These are phyloP conservation scores for Lumbricus terrestris DNA, from an alignment of 2,888 invertebrate species.

Conservation along the genomic window DNA sequence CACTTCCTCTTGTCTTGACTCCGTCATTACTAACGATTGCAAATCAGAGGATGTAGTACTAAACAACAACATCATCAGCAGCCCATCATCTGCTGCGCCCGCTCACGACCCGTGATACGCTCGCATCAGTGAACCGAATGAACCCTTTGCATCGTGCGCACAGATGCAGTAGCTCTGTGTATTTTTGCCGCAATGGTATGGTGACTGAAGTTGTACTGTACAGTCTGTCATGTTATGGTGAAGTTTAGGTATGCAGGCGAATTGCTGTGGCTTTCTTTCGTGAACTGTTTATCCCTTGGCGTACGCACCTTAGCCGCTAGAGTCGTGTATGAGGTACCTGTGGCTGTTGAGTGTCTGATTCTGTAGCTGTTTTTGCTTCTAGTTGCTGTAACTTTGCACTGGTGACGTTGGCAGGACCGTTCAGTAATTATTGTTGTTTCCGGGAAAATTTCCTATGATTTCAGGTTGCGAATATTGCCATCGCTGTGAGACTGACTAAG, in stretches of 20 bases:
- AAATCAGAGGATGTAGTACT: background rate
- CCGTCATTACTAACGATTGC: background rate
- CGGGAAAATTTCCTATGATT: background rate
- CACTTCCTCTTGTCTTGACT: background rate
- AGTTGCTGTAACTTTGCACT: background rate
- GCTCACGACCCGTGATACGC: background rate
- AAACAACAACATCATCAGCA: background rate
- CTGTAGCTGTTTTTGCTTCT: background rate
- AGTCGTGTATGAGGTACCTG: background rate
- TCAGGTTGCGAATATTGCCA: background rate
- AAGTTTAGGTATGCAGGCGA: background rate
- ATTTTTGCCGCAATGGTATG: background rate
- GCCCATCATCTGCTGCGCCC: background rate
- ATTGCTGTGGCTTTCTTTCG: background rate
- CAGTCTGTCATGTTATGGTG: too few relatives aligned
- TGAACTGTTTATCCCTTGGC: background rate
- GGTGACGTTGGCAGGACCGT: background rate
- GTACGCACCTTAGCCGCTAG: background rate
- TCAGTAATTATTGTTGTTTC: background rate
- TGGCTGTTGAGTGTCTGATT: background rate
- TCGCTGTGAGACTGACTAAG: background rate
- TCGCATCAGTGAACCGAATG: background rate
- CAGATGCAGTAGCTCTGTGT: background rate
- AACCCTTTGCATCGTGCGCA: background rate
- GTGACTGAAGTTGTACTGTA: background rate